Conservation (phyloP, 2,888 invertebrate species). For the Malthinus flaveolus region DNA sequence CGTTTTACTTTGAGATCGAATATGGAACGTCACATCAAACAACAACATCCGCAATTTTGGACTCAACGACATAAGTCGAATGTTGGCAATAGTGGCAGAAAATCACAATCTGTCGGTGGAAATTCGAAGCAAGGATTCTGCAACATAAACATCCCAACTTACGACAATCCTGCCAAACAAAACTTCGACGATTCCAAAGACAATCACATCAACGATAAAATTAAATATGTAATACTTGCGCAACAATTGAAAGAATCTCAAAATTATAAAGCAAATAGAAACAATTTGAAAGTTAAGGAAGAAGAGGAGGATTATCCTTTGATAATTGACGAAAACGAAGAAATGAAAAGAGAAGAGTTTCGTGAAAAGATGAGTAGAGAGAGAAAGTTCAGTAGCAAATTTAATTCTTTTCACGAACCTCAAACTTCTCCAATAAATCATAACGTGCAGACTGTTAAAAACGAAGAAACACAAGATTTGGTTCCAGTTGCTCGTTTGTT, state of each 20-base stretch:
- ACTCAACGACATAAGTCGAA: conserved; percentile 73
- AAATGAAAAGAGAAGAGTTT: conserved; percentile 35
- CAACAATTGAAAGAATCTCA: conserved; percentile 65
- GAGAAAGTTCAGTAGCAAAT: conserved; percentile 16
- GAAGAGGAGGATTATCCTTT: conserved; percentile 67
- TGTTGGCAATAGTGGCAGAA: conserved; percentile 58
- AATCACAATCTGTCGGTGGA: conserved; percentile 45
- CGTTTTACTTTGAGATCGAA: conserved; percentile 90
- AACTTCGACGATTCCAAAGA: conserved; percentile 42
- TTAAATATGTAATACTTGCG: conserved; percentile 77
- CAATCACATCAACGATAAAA: conserved; percentile 62
- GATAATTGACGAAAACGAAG: conserved; percentile 65
- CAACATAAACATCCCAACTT: conserved; percentile 46
- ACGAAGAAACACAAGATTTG: conserved; percentile 66
- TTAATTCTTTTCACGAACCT: neutral
- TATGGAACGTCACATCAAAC: conserved; percentile 93
- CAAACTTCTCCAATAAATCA: conserved; percentile 1
- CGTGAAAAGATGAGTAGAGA: conserved; percentile 14
- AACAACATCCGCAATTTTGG: conserved; percentile 91
- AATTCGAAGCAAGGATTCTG: conserved; percentile 35
- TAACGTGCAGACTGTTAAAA: conserved; percentile 32
- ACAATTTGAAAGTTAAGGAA: conserved; percentile 59
- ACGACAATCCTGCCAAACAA: conserved; percentile 44
- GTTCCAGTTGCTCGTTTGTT: conserved; percentile 78
- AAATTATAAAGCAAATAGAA: conserved; percentile 36